A percentile compares a stretch with the other conserved stretches of the same genome.
phyloP scores from a whole-genome alignment of 2,797 vertebrate species.

The Leontopithecus rosalia region DNA sequence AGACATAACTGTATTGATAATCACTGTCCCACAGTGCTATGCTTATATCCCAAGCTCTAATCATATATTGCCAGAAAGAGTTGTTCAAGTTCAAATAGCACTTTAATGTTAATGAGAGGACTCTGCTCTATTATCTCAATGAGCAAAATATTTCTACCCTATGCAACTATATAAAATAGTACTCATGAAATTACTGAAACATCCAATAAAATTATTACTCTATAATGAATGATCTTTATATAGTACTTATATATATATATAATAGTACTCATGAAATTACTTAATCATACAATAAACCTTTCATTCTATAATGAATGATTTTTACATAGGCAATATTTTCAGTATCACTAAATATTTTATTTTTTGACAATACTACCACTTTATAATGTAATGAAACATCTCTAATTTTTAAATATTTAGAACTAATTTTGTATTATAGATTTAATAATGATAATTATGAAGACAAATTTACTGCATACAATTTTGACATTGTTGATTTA shows the following conservation, averaged over 20 bases:
- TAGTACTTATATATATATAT: not conserved
- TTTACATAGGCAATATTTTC: not conserved
- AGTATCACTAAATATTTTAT: not conserved
- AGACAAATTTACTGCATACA: not conserved
- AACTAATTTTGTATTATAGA: not conserved
- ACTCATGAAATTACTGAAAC: not conserved
- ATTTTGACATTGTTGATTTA: not conserved
- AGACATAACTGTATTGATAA: not conserved
- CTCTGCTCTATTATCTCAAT: not conserved
- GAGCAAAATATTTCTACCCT: not conserved
- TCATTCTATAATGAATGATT: not conserved
- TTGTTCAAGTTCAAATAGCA: not conserved
- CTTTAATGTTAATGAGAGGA: not conserved
- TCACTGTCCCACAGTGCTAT: not conserved
- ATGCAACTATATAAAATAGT: not conserved
- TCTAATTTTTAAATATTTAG: not conserved
- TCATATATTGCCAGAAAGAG: not conserved
- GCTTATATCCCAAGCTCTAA: not conserved
- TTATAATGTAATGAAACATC: not conserved
- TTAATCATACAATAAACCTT: not conserved
- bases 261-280: not conserved
- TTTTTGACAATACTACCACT: not conserved
- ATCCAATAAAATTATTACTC: not conserved
- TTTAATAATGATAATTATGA: not conserved
- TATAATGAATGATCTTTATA: not conserved